phyloP scores from a whole-genome alignment of 2,113 vertebrate genomes.

The Apus apus region DNA sequence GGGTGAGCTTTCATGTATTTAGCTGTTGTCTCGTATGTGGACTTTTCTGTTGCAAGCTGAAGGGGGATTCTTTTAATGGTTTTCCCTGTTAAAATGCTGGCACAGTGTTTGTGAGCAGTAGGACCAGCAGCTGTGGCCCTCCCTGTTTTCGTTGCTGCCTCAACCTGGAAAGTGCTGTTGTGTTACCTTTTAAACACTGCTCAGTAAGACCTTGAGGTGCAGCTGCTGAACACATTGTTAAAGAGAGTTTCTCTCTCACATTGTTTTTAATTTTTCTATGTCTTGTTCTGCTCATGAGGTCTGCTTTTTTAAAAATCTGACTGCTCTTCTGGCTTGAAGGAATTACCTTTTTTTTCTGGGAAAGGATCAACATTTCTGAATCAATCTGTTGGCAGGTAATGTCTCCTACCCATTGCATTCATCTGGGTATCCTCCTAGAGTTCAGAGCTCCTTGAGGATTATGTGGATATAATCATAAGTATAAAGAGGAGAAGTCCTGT shows the following conservation, averaged over 20 bases:
- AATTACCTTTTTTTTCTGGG: neutral
- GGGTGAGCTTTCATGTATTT: neutral
- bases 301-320: accelerated
- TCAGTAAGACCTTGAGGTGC: neutral
- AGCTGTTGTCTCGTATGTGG: neutral
- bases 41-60: neutral
- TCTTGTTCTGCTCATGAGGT: neutral
- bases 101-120: neutral
- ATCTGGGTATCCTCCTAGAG: neutral
- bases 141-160: neutral
- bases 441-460: neutral
- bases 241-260: neutral
- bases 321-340: neutral
- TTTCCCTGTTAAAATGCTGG: neutral
- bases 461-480: neutral
- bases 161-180: neutral
- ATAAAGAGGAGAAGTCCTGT: neutral
- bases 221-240: neutral
- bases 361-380: neutral
- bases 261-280: neutral
- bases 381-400: neutral
- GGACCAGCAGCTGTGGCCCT: neutral
- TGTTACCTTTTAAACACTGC: neutral
- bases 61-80: neutral
- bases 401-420: neutral